Base-by-base conservation (phyloP, 1,140 invertebrate genomes). In the Stegodyphus dumicola region DNA sequence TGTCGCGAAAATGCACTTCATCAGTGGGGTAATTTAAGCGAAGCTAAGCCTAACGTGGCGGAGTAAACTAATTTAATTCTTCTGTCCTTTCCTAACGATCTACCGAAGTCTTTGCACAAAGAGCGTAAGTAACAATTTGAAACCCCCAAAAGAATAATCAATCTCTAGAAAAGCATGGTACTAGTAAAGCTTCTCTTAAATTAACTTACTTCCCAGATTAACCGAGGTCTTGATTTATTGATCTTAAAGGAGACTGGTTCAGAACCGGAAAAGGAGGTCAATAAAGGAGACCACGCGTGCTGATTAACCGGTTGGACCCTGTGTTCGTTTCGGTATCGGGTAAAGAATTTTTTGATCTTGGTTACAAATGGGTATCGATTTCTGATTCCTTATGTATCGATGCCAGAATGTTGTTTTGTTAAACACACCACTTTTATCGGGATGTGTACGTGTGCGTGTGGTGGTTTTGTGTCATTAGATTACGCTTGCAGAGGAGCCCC, bases 191-290 rank as follows among this genome's bases (percentile, higher is more conserved):
- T 65, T 67, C 78, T 60, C 78, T 71, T 81, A 81, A 81, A 81
- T 81, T 81, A 81, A 81, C 78, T 81, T 81, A 81, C 78, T 64
- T 81, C 78, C 56, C 53, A 81, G 78, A 81, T 81, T 81, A 81
- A 81, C 69, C 65, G 53, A 60, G 78, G 71, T 73, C 73, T 69
- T 81, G 78, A 81, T 81, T 81, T 81, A 81, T 81, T 69, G 33
- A 33, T 33, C 33, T 33, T 33, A 33, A 33, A 33, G 33, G 33
- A 33, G 33, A 1, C 33, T 33, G 33, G 33, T 33, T 33, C 33
- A 1, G 33, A 33, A 33, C 33, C 33, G 33, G 33, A 33, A 33
- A 33, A 33, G 33, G 33, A 33, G 33, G 33, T 33, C 33, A 33
- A 33, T 33, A 33, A 33, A 33, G 33, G 33, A 73, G 78, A 64